Conservation (phyloP, 2,113 vertebrate species). For the Etia nguti region DNA sequence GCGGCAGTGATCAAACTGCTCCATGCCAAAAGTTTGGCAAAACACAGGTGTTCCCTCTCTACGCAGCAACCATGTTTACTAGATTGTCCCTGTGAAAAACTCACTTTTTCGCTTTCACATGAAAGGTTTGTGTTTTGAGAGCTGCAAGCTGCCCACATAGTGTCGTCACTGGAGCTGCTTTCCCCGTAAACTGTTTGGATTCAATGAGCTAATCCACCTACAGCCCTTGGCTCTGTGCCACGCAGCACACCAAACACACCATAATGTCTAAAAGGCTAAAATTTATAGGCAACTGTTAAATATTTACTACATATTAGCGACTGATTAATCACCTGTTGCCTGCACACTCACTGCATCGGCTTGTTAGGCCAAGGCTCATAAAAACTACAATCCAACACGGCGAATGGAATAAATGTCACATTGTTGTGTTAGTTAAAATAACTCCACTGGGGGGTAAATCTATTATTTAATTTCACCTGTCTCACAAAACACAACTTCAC, state of each 20-base stretch:
- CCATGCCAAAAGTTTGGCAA: constrained; percentile 36
- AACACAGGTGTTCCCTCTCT: constrained; percentile 72
- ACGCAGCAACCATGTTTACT: constrained; percentile 56
- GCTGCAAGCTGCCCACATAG: constrained; percentile 69
- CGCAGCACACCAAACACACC: constrained; percentile 42
- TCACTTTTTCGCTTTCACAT: constrained; percentile 50
- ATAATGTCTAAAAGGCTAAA: constrained; percentile 1
- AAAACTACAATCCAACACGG: background rate
- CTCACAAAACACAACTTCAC: background rate
- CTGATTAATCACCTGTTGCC: constrained; percentile 48
- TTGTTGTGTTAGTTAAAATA: background rate
- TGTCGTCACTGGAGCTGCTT: constrained; percentile 69
- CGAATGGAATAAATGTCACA: background rate
- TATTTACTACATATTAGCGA: constrained; percentile 58
- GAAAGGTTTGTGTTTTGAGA: constrained; percentile 64
- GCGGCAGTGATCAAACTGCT: background rate
- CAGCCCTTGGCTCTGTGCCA: constrained; percentile 53
- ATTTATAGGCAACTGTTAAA: constrained; percentile 50
- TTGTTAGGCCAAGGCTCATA: background rate
- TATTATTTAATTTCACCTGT: background rate
- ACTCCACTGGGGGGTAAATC: background rate
- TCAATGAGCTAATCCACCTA: constrained; percentile 76
- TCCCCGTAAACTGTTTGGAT: constrained; percentile 76
- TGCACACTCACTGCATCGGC: background rate
- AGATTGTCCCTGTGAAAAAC: constrained; percentile 57